Percentiles rank a stretch among this genome's conserved stretches.
Evolutionary conservation across 2,888 invertebrate species (phyloP).

Genomic region (Erebia palarica): DNA sequence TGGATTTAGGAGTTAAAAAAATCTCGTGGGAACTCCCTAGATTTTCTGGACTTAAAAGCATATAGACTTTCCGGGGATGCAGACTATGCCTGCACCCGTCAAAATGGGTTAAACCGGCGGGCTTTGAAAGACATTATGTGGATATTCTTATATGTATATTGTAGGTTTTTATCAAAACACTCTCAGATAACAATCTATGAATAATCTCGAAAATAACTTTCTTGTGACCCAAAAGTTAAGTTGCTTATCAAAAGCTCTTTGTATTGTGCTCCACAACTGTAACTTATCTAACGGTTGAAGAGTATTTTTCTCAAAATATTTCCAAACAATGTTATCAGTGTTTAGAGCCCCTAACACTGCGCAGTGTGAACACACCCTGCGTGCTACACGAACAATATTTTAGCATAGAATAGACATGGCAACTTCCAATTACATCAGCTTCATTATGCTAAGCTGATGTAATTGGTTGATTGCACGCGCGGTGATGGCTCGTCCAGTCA

Average conservation of each 20-base stretch:
- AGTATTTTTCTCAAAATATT: slow-evolving; percentile 10
- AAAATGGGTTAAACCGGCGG: too few relatives aligned
- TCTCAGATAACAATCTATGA: neutral
- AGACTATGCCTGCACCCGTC: too few relatives aligned
- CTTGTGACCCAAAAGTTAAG: neutral
- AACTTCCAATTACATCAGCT: neutral
- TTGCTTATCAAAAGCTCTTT: neutral
- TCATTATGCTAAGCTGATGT: too few relatives aligned
- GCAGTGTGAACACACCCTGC: slow-evolving; percentile 7
- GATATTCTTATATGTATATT: neutral
- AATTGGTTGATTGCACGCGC: too few relatives aligned
- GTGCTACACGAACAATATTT: slow-evolving; percentile 12
- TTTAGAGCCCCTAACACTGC: neutral
- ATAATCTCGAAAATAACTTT: neutral
- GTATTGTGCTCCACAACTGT: neutral
- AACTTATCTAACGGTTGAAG: slow-evolving; percentile 9
- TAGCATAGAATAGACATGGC: neutral
- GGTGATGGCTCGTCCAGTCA: neutral
- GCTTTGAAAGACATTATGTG: neutral
- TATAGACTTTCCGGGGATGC: too few relatives aligned
- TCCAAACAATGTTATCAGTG: slow-evolving; percentile 17
- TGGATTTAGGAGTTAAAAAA: too few relatives aligned
- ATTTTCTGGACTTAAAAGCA: too few relatives aligned
- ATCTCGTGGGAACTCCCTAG: too few relatives aligned
- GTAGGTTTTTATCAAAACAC: neutral